Evolutionary conservation across 2,113 vertebrate genomes (phyloP), one percentile per base, ranked within the genome.

Genomic region (Siphamia tubifer): DNA sequence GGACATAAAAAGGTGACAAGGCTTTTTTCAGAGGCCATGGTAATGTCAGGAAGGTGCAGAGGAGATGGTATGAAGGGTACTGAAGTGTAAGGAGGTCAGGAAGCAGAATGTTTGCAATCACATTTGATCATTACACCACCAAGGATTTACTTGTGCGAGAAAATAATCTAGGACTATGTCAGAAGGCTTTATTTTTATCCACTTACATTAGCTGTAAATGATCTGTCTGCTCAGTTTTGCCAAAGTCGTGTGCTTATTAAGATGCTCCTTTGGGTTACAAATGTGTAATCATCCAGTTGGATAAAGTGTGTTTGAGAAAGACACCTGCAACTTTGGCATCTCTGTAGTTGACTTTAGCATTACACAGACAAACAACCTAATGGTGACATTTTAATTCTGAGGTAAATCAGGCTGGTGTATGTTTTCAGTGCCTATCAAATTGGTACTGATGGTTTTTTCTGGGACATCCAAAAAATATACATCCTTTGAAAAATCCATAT

Each of bases 1-100:
- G 12, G 15, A 45, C 71, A 73, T 70, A n/a, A 43, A 61, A 9
- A 63, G 68, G 66, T 40, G 2, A 17, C 5, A 55, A 16, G 19
- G 31, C 12, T 51, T 27, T 17, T 52, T 34, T 40, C 48, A 61
- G 43, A 77, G 56, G 65, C 10, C 58, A 30, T 13, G 62, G 45
- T 77, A 60, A 55, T 9, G 47, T 68, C 74, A 57, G 60, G 57
- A 32, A 47, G 75, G 49, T 54, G 32, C 32, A 12, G 34, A 69
- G 43, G 45, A 36, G 36, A 28, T 67, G 57, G 76, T 67, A 28
- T 30, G 44, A 39, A 34, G 43, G 42, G 30, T 36, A n/a, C 6
- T 34, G 11, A 43, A 42, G 60, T 19, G 34, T 19, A 52, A 79
- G 23, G 44, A 63, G 58, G 51, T 53, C 63, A 62, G 15, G 43